Percentiles rank a stretch among this genome's conserved stretches.
Conservation (phyloP, 2,797 vertebrate species). For the Melanotaenia pygmaea region DNA sequence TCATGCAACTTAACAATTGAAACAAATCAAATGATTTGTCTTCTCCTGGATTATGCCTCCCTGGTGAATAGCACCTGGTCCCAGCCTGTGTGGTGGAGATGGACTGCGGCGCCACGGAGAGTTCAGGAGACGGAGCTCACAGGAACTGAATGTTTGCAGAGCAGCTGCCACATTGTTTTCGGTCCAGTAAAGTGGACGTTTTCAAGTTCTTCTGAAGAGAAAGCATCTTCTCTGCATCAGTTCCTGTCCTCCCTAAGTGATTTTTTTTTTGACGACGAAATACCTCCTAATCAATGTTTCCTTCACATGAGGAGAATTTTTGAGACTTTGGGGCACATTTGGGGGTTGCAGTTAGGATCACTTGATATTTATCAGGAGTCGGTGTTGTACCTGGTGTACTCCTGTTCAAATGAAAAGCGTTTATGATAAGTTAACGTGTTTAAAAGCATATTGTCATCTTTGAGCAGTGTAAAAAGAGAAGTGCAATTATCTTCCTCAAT, state of each 20-base stretch:
- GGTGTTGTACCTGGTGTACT: constrained; percentile 28
- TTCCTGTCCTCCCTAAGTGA: constrained; percentile 70
- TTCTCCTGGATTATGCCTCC: constrained; percentile 76
- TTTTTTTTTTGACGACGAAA: constrained; percentile 50
- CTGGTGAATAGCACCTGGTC: constrained; percentile 60
- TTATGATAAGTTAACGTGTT: constrained; percentile 52
- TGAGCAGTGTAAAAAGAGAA: constrained; percentile 56
- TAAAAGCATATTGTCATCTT: constrained; percentile 42
- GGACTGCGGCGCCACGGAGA: constrained; percentile 51
- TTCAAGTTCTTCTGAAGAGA: constrained; percentile 43
- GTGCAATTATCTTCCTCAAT: constrained; percentile 56
- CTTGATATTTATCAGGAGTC: constrained; percentile 58
- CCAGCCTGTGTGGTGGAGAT: constrained; percentile 41
- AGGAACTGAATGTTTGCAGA: constrained; percentile 57
- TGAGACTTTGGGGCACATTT: constrained; percentile 51
- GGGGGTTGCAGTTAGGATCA: constrained; percentile 38
- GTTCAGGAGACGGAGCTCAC: constrained; percentile 55
- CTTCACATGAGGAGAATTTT: constrained; percentile 50
- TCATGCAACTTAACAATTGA: constrained; percentile 57
- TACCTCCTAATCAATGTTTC: constrained; percentile 60
- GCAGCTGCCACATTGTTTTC: constrained; percentile 48
- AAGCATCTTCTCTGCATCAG: constrained; percentile 56
- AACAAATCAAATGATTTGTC: constrained; percentile 78
- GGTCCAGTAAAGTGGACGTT: constrained; percentile 50
- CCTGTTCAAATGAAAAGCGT: constrained; percentile 19